These are phyloP conservation scores for Psittacara wagleri DNA, from an alignment of 2,113 vertebrate species.

Conservation along the genomic window DNA sequence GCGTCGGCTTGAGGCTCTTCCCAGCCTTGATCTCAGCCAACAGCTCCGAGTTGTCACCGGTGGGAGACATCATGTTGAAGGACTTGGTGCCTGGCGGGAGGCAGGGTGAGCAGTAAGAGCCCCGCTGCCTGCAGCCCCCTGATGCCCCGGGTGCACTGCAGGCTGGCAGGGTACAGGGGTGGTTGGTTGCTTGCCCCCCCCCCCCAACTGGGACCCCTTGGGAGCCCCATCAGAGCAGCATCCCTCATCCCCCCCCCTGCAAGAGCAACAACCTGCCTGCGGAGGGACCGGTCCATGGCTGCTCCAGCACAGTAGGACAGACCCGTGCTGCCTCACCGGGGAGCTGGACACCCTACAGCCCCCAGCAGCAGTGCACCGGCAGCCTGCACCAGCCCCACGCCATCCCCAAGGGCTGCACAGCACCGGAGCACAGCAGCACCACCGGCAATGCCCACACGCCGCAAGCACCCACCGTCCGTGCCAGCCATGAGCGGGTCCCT, in stretches of 20 bases:
- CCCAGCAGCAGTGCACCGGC: fast-evolving
- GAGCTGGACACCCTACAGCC: neutral
- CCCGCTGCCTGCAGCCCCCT: fast-evolving
- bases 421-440: fast-evolving
- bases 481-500: slow-evolving; percentile 19
- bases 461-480: slow-evolving; percentile 26
- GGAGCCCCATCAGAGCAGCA: fast-evolving
- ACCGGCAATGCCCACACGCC: neutral
- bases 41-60: slow-evolving; percentile 94
- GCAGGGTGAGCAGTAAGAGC: neutral
- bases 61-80: slow-evolving; percentile 99
- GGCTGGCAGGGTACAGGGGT: fast-evolving
- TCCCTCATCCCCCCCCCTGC: neutral
- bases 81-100: slow-evolving; percentile 89
- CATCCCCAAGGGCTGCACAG: neutral
- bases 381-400: neutral
- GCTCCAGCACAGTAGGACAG: fast-evolving
- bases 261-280: neutral
- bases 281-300: neutral
- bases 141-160: no score
- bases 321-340: fast-evolving
- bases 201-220: fast-evolving
- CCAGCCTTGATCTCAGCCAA: slow-evolving; percentile 98
- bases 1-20: slow-evolving; percentile 93
- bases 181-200: no score